Evolutionary conservation across 1,140 invertebrate species (phyloP).

Genomic region (Drosophila lowei): DNA sequence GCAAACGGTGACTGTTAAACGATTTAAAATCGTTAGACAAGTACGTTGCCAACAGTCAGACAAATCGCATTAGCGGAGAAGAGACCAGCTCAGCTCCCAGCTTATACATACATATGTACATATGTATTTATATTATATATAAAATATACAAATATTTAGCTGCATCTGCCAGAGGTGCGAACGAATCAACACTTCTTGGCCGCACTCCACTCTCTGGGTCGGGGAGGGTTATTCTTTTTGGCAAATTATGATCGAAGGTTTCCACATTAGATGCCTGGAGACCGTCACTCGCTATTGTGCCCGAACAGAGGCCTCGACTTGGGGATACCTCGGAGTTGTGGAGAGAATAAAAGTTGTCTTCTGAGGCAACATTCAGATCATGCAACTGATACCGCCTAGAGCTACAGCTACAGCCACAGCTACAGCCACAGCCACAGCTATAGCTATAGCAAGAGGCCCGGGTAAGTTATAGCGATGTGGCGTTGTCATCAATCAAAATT

Average conservation of each 20-base stretch:
- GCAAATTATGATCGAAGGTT: background rate
- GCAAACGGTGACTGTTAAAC: constrained; percentile 13
- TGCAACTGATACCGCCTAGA: too few species aligned
- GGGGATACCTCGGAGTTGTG: too few species aligned
- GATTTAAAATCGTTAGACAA: constrained; percentile 34
- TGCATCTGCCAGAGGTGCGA: constrained; percentile 23
- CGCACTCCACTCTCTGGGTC: too few species aligned
- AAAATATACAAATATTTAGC: too few species aligned
- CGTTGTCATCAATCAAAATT: constrained; percentile 74
- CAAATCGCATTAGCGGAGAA: too few species aligned
- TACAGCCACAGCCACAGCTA: constrained; percentile 1
- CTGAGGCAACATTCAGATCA: too few species aligned
- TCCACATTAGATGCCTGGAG: too few species aligned
- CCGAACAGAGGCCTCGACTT: too few species aligned
- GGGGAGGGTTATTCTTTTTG: background rate
- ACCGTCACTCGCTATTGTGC: too few species aligned
- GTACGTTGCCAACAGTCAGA: constrained; percentile 20
- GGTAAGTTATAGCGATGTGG: constrained; percentile 15
- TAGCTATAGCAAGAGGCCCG: constrained; percentile 2
- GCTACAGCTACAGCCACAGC: background rate
- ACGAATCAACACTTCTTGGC: too few species aligned
- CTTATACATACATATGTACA: background rate
- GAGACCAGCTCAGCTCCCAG: too few species aligned
- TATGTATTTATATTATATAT: constrained; percentile 23
- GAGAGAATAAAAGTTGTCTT: too few species aligned